A percentile compares a stretch with the other conserved stretches of the same genome.
phyloP scores from a whole-genome alignment of 1,140 invertebrate species.

The Helicoverpa zea region DNA sequence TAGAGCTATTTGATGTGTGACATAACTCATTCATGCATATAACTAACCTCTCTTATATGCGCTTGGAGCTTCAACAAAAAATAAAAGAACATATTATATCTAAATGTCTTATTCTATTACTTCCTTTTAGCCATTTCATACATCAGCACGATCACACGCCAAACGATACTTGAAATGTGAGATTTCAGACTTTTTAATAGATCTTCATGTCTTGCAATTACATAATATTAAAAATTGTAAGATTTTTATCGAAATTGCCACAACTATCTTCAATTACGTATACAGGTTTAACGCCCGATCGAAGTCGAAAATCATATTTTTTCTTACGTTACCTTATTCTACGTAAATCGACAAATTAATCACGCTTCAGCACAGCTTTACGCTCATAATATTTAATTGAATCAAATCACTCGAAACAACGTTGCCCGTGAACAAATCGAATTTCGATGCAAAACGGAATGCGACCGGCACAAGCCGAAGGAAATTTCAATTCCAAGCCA shows the following conservation, averaged over 20 bases:
- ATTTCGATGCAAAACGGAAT: conserved; percentile 69
- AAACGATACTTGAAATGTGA: conserved; percentile 32
- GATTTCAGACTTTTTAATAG: conserved; percentile 43
- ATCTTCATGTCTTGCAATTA: conserved; percentile 29
- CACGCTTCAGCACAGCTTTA: conserved; percentile 56
- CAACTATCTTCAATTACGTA: conserved; percentile 33
- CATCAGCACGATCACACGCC: background rate
- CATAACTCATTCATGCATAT: conserved; percentile 22
- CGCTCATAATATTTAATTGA: conserved; percentile 75
- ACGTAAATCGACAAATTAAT: conserved; percentile 58
- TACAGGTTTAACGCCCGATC: conserved; percentile 45
- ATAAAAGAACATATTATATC: background rate
- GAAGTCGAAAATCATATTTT: conserved; percentile 42
- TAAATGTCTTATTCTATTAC: too few relatives aligned
- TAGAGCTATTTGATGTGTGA: background rate
- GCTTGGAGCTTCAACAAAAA: background rate
- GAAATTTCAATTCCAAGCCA: conserved; percentile 78
- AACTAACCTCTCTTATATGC: background rate
- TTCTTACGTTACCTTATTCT: conserved; percentile 45
- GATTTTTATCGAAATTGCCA: conserved; percentile 32
- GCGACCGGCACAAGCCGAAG: conserved; percentile 63
- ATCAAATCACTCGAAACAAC: conserved; percentile 75
- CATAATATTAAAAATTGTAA: conserved; percentile 32
- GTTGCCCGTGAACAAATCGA: conserved; percentile 67
- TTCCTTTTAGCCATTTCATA: too few relatives aligned